phyloP scores from a whole-genome alignment of 2,888 invertebrate genomes.

The Eristalis pertinax region DNA sequence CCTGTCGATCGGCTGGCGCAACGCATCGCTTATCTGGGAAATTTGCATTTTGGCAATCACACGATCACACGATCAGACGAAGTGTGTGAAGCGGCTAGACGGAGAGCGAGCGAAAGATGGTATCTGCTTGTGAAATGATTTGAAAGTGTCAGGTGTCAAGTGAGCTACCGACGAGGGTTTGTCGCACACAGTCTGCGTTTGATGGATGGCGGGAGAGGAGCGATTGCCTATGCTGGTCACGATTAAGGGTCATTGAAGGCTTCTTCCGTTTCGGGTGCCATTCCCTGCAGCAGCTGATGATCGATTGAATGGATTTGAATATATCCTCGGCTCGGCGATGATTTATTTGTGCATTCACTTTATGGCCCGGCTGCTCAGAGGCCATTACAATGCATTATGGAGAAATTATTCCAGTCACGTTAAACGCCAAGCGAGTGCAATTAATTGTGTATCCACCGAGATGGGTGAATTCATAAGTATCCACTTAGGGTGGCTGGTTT shows the following conservation, averaged over 20 bases:
- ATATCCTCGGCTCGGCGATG: constrained; percentile 25
- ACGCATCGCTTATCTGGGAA: constrained; percentile 30
- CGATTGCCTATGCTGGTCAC: constrained; percentile 59
- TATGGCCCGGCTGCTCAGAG: background rate
- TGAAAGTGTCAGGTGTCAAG: constrained; percentile 68
- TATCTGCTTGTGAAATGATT: constrained; percentile 54
- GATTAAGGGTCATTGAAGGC: constrained; percentile 63
- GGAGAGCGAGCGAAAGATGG: too few relatives aligned
- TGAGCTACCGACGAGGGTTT: constrained; percentile 35
- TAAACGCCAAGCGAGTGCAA: constrained; percentile 32
- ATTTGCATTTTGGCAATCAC: constrained; percentile 49
- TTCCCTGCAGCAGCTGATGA: constrained; percentile 43
- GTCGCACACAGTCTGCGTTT: background rate
- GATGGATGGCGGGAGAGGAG: background rate
- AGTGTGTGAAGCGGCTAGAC: constrained; percentile 43
- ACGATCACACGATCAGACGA: constrained; percentile 26
- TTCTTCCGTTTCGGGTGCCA: constrained; percentile 65
- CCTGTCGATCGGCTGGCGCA: background rate
- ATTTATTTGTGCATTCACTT: constrained; percentile 37
- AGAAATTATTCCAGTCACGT: constrained; percentile 59
- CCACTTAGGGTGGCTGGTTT: background rate
- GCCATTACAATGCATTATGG: constrained; percentile 12
- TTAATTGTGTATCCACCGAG: constrained; percentile 18
- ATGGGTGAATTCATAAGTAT: constrained; percentile 30
- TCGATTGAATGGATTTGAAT: constrained; percentile 62